A percentile compares a stretch with the other conserved stretches of the same genome.
Evolutionary conservation across 1,140 invertebrate species (phyloP).

Genomic region (Drosophila miranda): DNA sequence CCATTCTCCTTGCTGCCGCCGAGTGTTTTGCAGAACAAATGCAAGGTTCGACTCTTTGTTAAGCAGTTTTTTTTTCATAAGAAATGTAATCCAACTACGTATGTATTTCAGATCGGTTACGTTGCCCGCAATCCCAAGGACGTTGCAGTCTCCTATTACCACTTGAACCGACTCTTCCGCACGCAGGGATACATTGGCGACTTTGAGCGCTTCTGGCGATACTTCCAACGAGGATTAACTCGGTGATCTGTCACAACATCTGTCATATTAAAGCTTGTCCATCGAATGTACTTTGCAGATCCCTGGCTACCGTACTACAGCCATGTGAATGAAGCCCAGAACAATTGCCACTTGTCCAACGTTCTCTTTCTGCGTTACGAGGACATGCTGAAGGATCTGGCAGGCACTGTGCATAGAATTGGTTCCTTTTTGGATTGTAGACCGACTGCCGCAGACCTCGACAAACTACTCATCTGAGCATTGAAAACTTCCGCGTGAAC

Average conservation of each 20-base stretch:
- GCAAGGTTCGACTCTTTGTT: conserved; percentile 83
- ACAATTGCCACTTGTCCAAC: conserved; percentile 86
- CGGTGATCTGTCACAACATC: conserved; percentile 37
- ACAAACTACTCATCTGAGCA: conserved; percentile 86
- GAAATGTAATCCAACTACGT: background rate
- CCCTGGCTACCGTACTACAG: conserved; percentile 89
- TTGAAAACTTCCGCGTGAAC: conserved; percentile 89
- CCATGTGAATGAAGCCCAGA: conserved; percentile 90
- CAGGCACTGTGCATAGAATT: conserved; percentile 83
- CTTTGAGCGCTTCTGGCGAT: conserved; percentile 90
- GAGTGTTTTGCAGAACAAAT: conserved; percentile 85
- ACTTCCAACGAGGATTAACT: conserved; percentile 90
- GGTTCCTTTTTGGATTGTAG: conserved; percentile 85
- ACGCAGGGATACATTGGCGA: conserved; percentile 89
- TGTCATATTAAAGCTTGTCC: too few relatives aligned
- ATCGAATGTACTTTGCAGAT: conserved; percentile 82
- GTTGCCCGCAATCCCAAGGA: conserved; percentile 93
- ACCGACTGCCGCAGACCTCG: conserved; percentile 84
- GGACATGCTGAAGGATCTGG: conserved; percentile 87
- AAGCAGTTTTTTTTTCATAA: background rate
- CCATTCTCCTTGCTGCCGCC: conserved; percentile 88
- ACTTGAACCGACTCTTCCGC: conserved; percentile 88
- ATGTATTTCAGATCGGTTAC: conserved; percentile 85
- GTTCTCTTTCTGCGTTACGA: conserved; percentile 92
- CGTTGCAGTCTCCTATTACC: conserved; percentile 92